A percentile compares a stretch with the other conserved stretches of the same genome.
Evolutionary conservation across 2,113 vertebrate genomes (phyloP).

Genomic region (Menura novaehollandiae): DNA sequence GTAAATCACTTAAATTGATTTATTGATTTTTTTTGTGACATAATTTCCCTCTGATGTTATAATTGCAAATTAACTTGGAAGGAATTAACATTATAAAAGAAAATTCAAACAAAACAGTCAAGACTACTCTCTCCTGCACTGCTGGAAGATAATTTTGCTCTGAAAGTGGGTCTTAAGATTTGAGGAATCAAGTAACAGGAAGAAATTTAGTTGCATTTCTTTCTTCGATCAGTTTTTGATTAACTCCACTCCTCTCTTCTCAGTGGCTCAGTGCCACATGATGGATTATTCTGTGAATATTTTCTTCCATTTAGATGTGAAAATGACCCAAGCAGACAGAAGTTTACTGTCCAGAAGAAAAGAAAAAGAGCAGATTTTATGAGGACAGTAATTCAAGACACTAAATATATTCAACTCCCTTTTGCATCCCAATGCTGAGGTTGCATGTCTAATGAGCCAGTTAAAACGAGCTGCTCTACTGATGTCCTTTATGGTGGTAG

Average conservation of each 20-base stretch:
- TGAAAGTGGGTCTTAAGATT: not conserved
- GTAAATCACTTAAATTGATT: not conserved
- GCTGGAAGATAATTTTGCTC: not conserved
- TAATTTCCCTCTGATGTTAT: not conserved
- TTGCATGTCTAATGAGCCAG: constrained; percentile 36
- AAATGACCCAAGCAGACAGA: not conserved
- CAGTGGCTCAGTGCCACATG: not conserved
- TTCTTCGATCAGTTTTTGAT: not conserved
- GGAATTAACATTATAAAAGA: not conserved
- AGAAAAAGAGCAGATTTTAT: not conserved
- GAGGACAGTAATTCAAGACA: not conserved
- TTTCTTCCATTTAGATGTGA: not conserved
- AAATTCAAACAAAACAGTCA: not conserved
- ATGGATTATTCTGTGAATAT: not conserved
- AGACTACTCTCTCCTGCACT: not conserved
- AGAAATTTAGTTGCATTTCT: not conserved
- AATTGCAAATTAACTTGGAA: not conserved
- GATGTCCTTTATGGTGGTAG: not conserved
- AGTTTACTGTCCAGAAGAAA: not conserved
- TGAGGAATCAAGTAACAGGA: not conserved
- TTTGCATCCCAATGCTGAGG: not conserved
- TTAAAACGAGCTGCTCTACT: not conserved
- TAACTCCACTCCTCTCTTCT: not conserved
- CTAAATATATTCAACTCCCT: not conserved
- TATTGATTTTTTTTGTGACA: not conserved